A percentile compares a stretch with the other conserved stretches of the same genome.
Conservation (phyloP, 2,797 vertebrate species). For the Trachurus trachurus region DNA sequence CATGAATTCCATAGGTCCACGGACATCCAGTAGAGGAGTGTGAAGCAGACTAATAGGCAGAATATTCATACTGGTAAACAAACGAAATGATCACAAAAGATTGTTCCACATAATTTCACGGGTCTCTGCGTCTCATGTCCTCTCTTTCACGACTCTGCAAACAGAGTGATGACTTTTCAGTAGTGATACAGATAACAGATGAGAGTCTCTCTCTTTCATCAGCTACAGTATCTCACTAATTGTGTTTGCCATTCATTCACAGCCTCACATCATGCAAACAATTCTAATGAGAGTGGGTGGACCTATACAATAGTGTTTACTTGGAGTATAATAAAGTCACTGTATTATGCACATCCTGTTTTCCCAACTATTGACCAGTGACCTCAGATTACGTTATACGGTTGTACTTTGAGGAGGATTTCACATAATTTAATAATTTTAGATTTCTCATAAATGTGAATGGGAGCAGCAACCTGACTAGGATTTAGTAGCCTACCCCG, state of each 20-base stretch:
- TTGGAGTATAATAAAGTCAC: background rate
- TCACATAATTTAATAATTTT: too few relatives aligned
- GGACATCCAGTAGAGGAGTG: constrained; percentile 4
- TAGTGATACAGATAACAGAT: constrained; percentile 20
- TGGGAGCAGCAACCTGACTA: too few relatives aligned
- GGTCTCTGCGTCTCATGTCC: constrained; percentile 25
- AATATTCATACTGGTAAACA: constrained; percentile 45
- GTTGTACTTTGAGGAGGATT: background rate
- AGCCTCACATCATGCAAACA: constrained; percentile 12
- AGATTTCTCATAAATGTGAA: too few relatives aligned
- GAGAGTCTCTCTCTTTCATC: constrained; percentile 13
- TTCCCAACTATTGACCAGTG: background rate
- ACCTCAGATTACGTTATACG: background rate
- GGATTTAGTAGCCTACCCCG: too few relatives aligned
- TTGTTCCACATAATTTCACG: constrained; percentile 47
- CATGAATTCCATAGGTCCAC: background rate
- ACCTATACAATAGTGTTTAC: background rate
- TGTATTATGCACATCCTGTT: constrained; percentile 13
- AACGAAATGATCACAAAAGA: constrained; percentile 40
- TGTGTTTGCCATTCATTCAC: constrained; percentile 24
- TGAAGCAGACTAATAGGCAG: constrained; percentile 26
- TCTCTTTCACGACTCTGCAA: constrained; percentile 22
- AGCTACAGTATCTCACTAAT: constrained; percentile 18
- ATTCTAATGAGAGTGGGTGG: constrained; percentile 1
- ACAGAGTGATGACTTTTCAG: constrained; percentile 24